Percentiles rank a stretch among this genome's conserved stretches.
Conservation (phyloP, 1,140 invertebrate genomes). For the Schmidtea mediterranea region DNA sequence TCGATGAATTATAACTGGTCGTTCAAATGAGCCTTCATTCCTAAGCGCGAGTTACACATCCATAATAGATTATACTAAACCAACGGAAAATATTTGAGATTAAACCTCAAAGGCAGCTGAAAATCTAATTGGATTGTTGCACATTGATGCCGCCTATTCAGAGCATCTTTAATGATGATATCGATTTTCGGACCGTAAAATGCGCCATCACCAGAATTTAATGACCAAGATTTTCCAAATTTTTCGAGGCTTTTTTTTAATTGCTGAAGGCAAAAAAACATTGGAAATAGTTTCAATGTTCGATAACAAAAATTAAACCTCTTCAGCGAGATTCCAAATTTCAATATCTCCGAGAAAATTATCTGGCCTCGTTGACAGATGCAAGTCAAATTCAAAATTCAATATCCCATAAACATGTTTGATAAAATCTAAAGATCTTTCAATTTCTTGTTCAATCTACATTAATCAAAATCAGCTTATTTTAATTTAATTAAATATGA, state of each 20-base stretch:
- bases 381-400: slow-evolving; percentile 62
- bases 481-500: no score
- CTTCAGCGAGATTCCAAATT: slow-evolving; percentile 36
- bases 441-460: slow-evolving; percentile 47
- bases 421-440: slow-evolving; percentile 51
- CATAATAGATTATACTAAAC: slow-evolving; percentile 31
- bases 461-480: no score
- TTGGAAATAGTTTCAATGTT: no score
- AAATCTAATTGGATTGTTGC: slow-evolving; percentile 87
- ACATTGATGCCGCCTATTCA: slow-evolving; percentile 56
- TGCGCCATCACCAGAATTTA: slow-evolving; percentile 61
- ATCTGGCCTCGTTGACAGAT: slow-evolving; percentile 62
- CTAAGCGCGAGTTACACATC: slow-evolving; percentile 16
- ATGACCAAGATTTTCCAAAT: slow-evolving; percentile 50
- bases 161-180: slow-evolving; percentile 67
- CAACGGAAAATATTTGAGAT: slow-evolving; percentile 36
- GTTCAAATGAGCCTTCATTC: slow-evolving; percentile 49
- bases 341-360: slow-evolving; percentile 58
- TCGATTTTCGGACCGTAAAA: slow-evolving; percentile 83
- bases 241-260: slow-evolving; percentile 53
- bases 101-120: slow-evolving; percentile 60
- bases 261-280: slow-evolving; percentile 28
- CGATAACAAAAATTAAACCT: no score
- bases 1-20: slow-evolving; percentile 77
- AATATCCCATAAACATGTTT: slow-evolving; percentile 53